These are phyloP conservation scores for Catotricha subobsoleta DNA, from an alignment of 2,888 invertebrate species.

Conservation along the genomic window DNA sequence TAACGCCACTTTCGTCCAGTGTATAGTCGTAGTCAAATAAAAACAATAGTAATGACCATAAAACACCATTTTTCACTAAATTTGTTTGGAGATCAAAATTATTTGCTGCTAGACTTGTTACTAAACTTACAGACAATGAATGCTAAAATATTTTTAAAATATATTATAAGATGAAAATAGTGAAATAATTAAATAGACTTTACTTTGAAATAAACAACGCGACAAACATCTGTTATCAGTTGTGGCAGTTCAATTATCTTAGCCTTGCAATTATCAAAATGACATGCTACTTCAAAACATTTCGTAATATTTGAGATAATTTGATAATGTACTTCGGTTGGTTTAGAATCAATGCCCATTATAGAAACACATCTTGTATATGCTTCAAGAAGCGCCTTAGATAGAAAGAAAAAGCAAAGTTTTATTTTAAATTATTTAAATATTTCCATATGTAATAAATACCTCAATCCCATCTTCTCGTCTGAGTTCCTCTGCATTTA, in stretches of 20 bases:
- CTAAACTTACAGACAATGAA: constrained; percentile 78
- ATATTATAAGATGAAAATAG: neutral
- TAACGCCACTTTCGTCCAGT: constrained; percentile 87
- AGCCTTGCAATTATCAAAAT: constrained; percentile 78
- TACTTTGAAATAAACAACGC: constrained; percentile 72
- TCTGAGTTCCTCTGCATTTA: constrained; percentile 94
- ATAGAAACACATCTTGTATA: constrained; percentile 89
- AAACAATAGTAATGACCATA: constrained; percentile 81
- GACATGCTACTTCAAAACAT: constrained; percentile 90
- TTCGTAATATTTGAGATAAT: constrained; percentile 82
- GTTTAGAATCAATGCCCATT: constrained; percentile 57
- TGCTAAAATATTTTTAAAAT: constrained; percentile 32
- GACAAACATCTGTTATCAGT: constrained; percentile 69
- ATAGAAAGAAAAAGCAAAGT: constrained; percentile 18
- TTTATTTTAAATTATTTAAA: neutral
- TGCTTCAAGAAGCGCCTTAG: constrained; percentile 59
- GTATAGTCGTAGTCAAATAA: constrained; percentile 95
- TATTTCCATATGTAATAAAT: neutral
- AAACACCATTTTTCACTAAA: constrained; percentile 64
- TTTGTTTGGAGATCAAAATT: constrained; percentile 63
- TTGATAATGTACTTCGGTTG: constrained; percentile 64
- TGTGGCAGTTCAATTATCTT: constrained; percentile 74
- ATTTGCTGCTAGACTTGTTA: constrained; percentile 73
- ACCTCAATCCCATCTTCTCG: constrained; percentile 72
- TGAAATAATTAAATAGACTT: constrained; percentile 14